Evolutionary conservation across 2,797 vertebrate genomes (phyloP), one percentile per base, ranked within the genome.

Genomic region (Craterocephalus amniculus): DNA sequence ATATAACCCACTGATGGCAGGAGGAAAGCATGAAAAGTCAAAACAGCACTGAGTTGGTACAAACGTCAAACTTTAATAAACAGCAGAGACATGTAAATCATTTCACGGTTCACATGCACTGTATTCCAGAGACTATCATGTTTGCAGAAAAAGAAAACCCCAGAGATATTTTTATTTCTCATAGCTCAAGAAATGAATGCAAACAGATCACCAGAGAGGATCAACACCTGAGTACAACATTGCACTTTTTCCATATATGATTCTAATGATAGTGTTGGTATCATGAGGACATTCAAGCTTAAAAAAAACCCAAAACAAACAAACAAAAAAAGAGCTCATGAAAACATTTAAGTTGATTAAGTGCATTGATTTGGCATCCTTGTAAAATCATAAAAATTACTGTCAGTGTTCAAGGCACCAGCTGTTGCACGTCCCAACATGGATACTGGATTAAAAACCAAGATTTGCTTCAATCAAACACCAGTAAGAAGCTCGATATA

Each of bases 201-300:
- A 13, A 56, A 63, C 75, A 55, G 22, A 74, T 65, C 22, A 74
- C 0, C 13, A 35, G n/a, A 66, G 24, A 66, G 40, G 58, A 78
- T 70, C 29, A 67, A 58, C 59, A 56, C 86, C 87, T 87, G 83
- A 83, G 81, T 34, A 18, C 29, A 0, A 29, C 52, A 81, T 67
- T 63, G 70, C 58, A 83, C 26, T 31, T 26, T 71, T 72, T 69
- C 32, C 22, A 52, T 80, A 35, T 20, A 60, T 5, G 1, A 16
- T 29, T 58, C 16, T 48, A 80, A 58, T 6, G 0, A 71, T 54
- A 62, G 60, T 63, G 62, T 84, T 79, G 38, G 36, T 26, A 66
- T 14, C 36, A 58, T 48, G 2, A 59, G 40, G n/a, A 77, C 51
- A 60, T 74, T 60, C n/a, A 63, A 58, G 16, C 29, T 61, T 38